Base-by-base conservation (phyloP, 1,140 invertebrate genomes). In the Hyphantria cunea region DNA sequence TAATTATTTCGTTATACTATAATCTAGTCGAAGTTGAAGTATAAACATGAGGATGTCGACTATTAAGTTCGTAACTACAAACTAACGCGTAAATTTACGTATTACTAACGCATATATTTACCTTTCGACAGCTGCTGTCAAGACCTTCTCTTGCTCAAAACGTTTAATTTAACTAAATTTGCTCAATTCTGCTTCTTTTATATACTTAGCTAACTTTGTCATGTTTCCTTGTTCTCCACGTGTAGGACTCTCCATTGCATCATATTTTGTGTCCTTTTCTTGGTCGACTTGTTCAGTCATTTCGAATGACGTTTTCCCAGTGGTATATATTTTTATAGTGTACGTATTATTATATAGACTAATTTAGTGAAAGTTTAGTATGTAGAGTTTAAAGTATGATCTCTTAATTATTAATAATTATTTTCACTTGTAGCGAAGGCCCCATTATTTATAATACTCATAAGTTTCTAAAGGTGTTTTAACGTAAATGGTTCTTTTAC, bases 341-440 rank as follows among this genome's bases (percentile, higher is more conserved):
- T 80, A 74, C 78, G 70, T 80, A 82, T 84, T 83, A 74, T 69
- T 66, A 63, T n/a, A 65, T 85, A 86, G 76, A 85, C 77, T 90
- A 89, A 86, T 86, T 68, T 90, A 88, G 82, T 68, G 76, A 83
- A 85, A 66, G 65, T 76, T 67, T 86, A 89, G 81, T 44, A 69
- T 74, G 69, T 86, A 85, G 81, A 66, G 72, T 78, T 87, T 87
- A 85, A 89, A 90, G 84, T 89, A 89, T 90, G 88, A 90, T 90
- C 88, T 90, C 88, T 90, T 90, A 90, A 90, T 88, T 85, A 87
- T 81, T 90, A 89, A 89, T 89, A 89, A 90, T 90, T 86, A 88
- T 85, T 88, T 86, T 82, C 77, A 75, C 83, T 61, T 81, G 80
- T 80, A 80, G 74, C 71, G 67, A 82, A 67, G 76, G 76, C 47